Base-by-base conservation (phyloP, 2,888 invertebrate species). In the Tipula lateralis region DNA sequence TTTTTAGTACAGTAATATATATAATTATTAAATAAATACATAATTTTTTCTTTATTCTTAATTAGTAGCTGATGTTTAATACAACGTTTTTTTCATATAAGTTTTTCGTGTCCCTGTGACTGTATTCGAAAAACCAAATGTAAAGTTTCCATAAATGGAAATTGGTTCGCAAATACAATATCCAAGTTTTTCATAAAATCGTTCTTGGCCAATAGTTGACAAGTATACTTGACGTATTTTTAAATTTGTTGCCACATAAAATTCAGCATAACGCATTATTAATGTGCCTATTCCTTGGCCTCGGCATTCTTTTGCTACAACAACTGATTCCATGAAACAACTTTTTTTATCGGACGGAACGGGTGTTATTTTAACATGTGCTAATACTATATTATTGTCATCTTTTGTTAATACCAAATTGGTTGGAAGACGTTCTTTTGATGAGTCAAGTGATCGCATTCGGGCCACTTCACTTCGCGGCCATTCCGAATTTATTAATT, bases 401-500 rank as follows among this genome's bases (percentile, higher is more conserved):
- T 90, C 89, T 85, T 92, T 91, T 85, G 95, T 90, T 86, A 96
- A 90, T 87, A 95, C 92, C 87, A 95, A 91, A 89, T 93, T 94
- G 66, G 94, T 94, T 29, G 96, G 95, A 87, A 96, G 91, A 84
- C 91, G 90, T 88, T 96, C 94, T 88, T 94, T 93, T 0, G 96
- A 96, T 50, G 93, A 92, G 89, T 93, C 92, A 84, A 96, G 90
- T 84, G 95, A 95, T 89, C 93, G 92, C 91, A 96, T 92, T 88
- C 96, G 92, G 85, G 96, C 95, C 44, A 94, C 94, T 89, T 94
- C 93, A 88, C 96, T 96, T 87, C 96, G 92, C 86, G 95, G 95
- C 96, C 96, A 96, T 91, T 96, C 96, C n/a, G 94, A 93, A 89
- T 96, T 96, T 86, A 96, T 93, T 85, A 96, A 91, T 87, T 92